phyloP scores from a whole-genome alignment of 2,888 invertebrate genomes.

The Nesidiocoris tenuis region DNA sequence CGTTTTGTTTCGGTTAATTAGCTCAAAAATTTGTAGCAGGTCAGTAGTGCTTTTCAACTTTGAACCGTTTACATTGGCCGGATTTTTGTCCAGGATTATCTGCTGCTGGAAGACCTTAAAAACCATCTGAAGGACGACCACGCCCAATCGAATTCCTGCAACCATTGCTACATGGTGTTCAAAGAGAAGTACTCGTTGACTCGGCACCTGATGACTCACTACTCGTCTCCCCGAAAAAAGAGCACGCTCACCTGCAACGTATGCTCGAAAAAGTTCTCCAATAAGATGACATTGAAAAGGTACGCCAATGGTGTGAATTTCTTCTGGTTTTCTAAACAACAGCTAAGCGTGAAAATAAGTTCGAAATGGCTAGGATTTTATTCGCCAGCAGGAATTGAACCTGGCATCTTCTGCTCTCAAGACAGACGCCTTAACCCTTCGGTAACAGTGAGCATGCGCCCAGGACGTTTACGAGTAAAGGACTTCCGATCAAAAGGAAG shows the following conservation, averaged over 20 bases:
- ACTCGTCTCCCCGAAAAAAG: conserved; percentile 56
- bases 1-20: not conserved
- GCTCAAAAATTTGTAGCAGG: not conserved
- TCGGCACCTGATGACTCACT: conserved; percentile 69
- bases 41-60: not conserved
- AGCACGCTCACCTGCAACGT: conserved; percentile 65
- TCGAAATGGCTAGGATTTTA: too few relatives aligned
- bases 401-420: too few relatives aligned
- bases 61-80: not conserved
- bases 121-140: conserved; percentile 60
- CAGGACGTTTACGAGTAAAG: too few relatives aligned
- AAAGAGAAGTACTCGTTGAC: conserved; percentile 66
- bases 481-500: too few relatives aligned
- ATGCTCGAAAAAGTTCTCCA: conserved; percentile 70
- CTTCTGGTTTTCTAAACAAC: too few relatives aligned
- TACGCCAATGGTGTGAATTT: too few relatives aligned
- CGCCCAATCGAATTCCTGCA: conserved; percentile 66
- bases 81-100: conserved; percentile 45
- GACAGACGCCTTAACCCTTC: too few relatives aligned
- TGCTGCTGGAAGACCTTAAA: conserved; percentile 64
- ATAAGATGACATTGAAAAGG: conserved; percentile 43
- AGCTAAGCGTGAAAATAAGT: too few relatives aligned
- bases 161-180: conserved; percentile 67
- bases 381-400: too few relatives aligned
- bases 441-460: too few relatives aligned